Base-by-base conservation (phyloP, 2,888 invertebrate genomes). In the Pegoplata infirma region DNA sequence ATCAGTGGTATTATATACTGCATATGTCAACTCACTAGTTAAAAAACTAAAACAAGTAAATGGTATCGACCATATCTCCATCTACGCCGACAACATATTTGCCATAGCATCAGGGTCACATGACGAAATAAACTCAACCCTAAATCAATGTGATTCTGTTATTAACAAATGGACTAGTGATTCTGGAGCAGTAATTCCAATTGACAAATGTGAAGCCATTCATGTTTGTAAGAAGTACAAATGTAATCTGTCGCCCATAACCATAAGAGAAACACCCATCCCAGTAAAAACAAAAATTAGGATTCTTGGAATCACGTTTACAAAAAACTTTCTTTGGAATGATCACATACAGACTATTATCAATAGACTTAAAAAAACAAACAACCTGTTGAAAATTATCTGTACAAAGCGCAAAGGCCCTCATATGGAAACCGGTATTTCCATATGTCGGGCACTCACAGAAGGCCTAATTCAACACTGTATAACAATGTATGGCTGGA, bases 41-140 rank as follows among this genome's bases (percentile, higher is more conserved):
- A 36, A 49, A 6, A 19, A n/a, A 10, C 12, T 63, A 1, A 49
- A 14, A 46, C 23, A 23, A 8, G 14, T 14, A 6, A 19, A 17
- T 8, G 58, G 59, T 3, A 59, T 72, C 8, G 46, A 61, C 4
- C 51, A 36, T 16, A 51, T 71, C 2, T 71, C 66, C 4, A 51
- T 66, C 10, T 71, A 66, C 17, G 66, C 76, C 3, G 71, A 71
- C 53, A 76, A 76, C 17, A 58, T 69, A 17, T 76, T 69, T 51
- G 51, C 36, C 6, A 23, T 75, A 14, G 21, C 56, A 2, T 76
- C 63, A 5, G 76, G 76, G 0, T 10, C 63, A 10, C 56, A 28
- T 12, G 64, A 64, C 8, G 58, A 58, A 44, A 44, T 59, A 3
- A 12, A 3, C 1, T 1, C 5, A 14, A 25, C n/a, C 6, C 17